Percentiles rank a stretch among this genome's conserved stretches.
Evolutionary conservation across 2,888 invertebrate species (phyloP).

Genomic region (Apoda limacodes): DNA sequence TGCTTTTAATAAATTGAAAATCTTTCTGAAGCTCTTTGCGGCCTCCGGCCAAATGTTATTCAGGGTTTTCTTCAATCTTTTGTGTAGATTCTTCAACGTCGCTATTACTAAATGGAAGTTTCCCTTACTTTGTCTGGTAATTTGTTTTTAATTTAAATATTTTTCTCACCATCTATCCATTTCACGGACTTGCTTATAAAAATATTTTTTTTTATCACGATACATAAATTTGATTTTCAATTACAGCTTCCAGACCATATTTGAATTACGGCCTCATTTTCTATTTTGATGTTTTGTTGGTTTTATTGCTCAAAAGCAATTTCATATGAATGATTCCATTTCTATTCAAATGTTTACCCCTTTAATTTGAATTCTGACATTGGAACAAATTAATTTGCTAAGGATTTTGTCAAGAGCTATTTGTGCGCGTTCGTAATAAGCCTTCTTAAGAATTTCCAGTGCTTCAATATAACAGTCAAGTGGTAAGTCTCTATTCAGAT

Average conservation of each 20-base stretch:
- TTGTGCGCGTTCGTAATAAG: slow-evolving; percentile 39
- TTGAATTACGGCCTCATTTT: too few relatives aligned
- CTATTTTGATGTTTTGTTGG: too few relatives aligned
- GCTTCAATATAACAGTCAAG: slow-evolving; percentile 33
- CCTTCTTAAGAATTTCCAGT: slow-evolving; percentile 30
- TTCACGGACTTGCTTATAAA: too few relatives aligned
- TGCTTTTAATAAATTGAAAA: slow-evolving; percentile 52
- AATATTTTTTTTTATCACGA: too few relatives aligned
- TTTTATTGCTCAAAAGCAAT: too few relatives aligned
- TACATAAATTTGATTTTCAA: too few relatives aligned
- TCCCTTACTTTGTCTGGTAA: slow-evolving; percentile 26
- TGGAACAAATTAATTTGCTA: slow-evolving; percentile 16
- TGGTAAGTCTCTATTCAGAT: slow-evolving; percentile 35
- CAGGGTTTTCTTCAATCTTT: slow-evolving; percentile 14
- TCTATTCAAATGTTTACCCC: too few relatives aligned
- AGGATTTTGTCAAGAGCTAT: slow-evolving; percentile 24
- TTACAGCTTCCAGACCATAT: too few relatives aligned
- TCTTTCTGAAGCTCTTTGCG: slow-evolving; percentile 11
- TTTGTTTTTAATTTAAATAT: slow-evolving; percentile 32
- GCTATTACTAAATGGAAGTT: slow-evolving; percentile 25
- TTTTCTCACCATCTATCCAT: too few relatives aligned
- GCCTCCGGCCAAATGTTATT: slow-evolving; percentile 5
- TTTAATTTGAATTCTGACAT: too few relatives aligned
- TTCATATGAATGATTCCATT: too few relatives aligned
- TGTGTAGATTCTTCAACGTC: slow-evolving; percentile 19